phyloP scores from a whole-genome alignment of 2,113 vertebrate species.

The Laticauda colubrina region DNA sequence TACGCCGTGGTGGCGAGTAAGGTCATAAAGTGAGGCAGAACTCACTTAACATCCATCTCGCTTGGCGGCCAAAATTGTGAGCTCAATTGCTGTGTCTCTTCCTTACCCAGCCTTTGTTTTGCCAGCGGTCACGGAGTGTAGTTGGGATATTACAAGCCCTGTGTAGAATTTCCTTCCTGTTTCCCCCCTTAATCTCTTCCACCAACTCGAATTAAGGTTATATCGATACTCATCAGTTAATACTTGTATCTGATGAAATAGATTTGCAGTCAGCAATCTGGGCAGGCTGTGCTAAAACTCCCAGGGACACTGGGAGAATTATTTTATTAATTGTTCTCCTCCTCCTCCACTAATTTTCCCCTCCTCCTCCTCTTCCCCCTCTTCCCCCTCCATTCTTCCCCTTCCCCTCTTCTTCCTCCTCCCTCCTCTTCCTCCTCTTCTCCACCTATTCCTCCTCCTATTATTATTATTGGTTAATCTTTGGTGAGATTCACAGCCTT shows the following conservation, averaged over 20 bases:
- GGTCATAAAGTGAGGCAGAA: no score
- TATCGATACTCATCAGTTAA: background rate
- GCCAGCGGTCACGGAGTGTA: background rate
- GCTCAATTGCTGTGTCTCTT: background rate
- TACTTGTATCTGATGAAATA: background rate
- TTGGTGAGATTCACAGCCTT: no score
- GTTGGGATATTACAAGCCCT: background rate
- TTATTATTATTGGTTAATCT: background rate
- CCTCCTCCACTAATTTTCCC: no score
- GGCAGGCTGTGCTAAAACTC: background rate
- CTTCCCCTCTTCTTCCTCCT: no score
- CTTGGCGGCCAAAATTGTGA: no score
- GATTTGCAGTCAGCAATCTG: background rate
- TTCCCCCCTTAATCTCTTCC: background rate
- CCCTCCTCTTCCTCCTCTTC: no score
- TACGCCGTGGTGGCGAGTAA: no score
- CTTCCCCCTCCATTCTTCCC: accelerated
- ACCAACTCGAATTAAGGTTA: background rate
- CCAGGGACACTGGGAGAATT: no score
- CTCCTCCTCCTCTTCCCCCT: no score
- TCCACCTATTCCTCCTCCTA: no score
- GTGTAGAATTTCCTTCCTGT: background rate
- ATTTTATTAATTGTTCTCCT: no score
- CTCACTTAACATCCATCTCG: no score
- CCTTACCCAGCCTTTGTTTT: background rate